A percentile compares a stretch with the other conserved stretches of the same genome.
phyloP scores from a whole-genome alignment of 2,888 invertebrate genomes.

The Protophormia terraenovae region DNA sequence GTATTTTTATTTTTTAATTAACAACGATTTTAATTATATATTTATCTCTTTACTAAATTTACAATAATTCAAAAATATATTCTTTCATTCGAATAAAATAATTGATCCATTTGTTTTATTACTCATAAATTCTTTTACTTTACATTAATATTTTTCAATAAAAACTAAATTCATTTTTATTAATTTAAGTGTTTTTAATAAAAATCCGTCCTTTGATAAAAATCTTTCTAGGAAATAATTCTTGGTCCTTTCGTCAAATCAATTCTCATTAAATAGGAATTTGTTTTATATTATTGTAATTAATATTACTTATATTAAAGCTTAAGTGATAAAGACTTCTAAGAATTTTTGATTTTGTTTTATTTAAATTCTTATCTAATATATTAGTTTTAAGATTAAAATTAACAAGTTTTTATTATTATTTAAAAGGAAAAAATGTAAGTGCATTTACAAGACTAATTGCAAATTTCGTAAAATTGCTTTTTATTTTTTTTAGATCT shows the following conservation, averaged over 20 bases:
- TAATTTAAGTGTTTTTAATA: not conserved
- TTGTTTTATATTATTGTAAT: not conserved
- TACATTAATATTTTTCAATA: no score
- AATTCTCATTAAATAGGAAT: constrained; percentile 46
- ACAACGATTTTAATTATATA: constrained; percentile 37
- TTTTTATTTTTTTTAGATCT: not conserved
- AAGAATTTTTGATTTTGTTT: constrained; percentile 5
- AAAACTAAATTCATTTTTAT: not conserved
- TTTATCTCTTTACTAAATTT: constrained; percentile 12
- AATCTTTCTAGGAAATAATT: constrained; percentile 49
- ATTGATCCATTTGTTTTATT: constrained; percentile 53
- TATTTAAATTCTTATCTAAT: not conserved
- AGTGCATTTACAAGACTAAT: not conserved
- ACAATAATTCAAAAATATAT: constrained; percentile 54
- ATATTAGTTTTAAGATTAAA: not conserved
- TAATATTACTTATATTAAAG: not conserved
- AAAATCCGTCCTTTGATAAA: constrained; percentile 35
- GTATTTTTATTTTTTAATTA: constrained; percentile 45
- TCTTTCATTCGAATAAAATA: constrained; percentile 47
- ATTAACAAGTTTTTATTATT: not conserved
- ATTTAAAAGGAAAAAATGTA: not conserved
- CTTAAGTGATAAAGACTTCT: not conserved
- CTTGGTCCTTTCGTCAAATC: constrained; percentile 63
- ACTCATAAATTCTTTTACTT: constrained; percentile 6
- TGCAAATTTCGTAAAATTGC: not conserved